Conservation (phyloP, 2,797 vertebrate genomes). For the Sebastes trivittatus region DNA sequence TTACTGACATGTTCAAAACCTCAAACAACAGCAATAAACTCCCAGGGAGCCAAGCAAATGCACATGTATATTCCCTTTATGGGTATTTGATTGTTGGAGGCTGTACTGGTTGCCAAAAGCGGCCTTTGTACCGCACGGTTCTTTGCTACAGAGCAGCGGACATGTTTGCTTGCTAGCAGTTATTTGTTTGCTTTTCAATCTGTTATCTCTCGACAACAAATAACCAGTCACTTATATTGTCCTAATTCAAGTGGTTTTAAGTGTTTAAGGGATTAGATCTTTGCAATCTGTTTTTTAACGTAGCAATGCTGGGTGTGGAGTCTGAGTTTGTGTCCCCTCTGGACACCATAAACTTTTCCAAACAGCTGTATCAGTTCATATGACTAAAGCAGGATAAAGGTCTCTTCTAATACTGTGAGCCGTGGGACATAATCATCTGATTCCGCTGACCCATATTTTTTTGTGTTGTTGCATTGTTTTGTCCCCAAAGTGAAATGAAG, state of each 20-base stretch:
- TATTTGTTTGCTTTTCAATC: conserved; percentile 27
- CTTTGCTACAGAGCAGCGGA: not conserved
- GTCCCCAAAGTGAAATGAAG: conserved; percentile 36
- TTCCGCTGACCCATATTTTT: conserved; percentile 69
- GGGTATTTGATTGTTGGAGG: conserved; percentile 29
- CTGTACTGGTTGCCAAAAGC: conserved; percentile 31
- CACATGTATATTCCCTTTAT: conserved; percentile 57
- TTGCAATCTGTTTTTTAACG: conserved; percentile 20
- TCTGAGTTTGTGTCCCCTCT: conserved; percentile 33
- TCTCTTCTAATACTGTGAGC: conserved; percentile 55
- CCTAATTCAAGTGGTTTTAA: not conserved
- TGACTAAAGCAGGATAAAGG: conserved; percentile 56
- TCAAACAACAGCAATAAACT: conserved; percentile 52
- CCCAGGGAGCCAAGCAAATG: conserved; percentile 24
- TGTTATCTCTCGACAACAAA: conserved; percentile 9
- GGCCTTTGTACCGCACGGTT: conserved; percentile 14
- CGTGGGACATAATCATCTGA: conserved; percentile 62
- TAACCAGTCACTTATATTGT: conserved; percentile 6
- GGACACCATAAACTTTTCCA: conserved; percentile 45
- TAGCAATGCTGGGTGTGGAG: conserved; percentile 47
- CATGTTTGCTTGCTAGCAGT: conserved; percentile 8
- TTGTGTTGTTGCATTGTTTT: conserved; percentile 52
- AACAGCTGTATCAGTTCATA: conserved; percentile 71
- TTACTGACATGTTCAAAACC: conserved; percentile 61
- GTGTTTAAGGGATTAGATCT: conserved; percentile 2